phyloP scores from a whole-genome alignment of 2,888 invertebrate genomes.

The Amorpha juglandis region DNA sequence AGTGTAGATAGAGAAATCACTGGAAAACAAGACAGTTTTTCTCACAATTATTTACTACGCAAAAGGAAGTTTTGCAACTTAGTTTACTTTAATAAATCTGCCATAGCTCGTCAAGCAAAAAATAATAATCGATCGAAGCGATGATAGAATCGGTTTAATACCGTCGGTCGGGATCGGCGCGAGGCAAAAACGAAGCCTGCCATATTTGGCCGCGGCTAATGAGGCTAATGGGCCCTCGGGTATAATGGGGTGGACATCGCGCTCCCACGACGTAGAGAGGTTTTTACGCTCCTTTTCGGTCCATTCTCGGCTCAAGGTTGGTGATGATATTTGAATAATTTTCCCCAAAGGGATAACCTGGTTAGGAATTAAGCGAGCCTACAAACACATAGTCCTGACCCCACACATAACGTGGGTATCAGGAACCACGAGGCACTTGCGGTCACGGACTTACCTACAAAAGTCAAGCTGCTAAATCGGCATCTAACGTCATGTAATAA shows the following conservation, averaged over 20 bases:
- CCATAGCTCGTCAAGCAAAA: conserved; percentile 32
- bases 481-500: no score
- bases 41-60: conserved; percentile 15
- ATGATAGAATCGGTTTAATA: conserved; percentile 41
- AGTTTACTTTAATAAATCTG: conserved; percentile 23
- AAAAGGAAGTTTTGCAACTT: conserved; percentile 7
- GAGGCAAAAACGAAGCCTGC: conserved; percentile 52
- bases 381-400: no score
- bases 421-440: no score
- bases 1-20: conserved; percentile 6
- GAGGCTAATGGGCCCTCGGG: conserved; percentile 56
- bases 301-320: conserved; percentile 40
- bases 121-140: conserved; percentile 35
- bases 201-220: conserved; percentile 69
- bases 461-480: no score
- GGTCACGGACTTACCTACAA: no score
- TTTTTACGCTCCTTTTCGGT: conserved; percentile 54
- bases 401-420: no score
- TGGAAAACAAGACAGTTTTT: conserved; percentile 11
- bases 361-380: no score
- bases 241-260: conserved; percentile 44
- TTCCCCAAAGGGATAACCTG: background rate
- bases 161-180: conserved; percentile 41
- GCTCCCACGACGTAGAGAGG: conserved; percentile 60
- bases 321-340: background rate